Evolutionary conservation across 2,113 vertebrate genomes (phyloP).

Genomic region (Loxodonta africana): DNA sequence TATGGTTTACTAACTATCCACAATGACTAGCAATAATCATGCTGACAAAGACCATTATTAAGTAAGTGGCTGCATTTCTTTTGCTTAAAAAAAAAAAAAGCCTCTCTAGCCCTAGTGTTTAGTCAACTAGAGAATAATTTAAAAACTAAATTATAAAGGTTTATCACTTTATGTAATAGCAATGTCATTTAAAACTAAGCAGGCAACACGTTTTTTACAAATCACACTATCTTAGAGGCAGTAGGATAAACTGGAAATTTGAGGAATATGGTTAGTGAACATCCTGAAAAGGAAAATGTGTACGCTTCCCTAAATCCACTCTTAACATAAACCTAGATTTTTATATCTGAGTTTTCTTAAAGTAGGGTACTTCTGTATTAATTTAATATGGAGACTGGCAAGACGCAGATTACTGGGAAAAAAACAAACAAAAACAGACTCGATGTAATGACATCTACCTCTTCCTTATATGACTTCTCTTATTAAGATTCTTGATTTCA

Average conservation of each 20-base stretch:
- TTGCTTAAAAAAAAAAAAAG: constrained; percentile 30
- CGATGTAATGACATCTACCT: neutral
- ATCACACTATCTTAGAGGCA: neutral
- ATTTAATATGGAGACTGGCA: neutral
- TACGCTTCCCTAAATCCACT: neutral
- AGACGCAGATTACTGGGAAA: neutral
- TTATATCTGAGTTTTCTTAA: neutral
- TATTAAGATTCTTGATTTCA: constrained; percentile 2
- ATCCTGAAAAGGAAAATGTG: constrained; percentile 35
- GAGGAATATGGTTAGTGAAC: neutral
- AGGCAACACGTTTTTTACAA: neutral
- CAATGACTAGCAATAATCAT: neutral
- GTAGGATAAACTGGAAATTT: neutral
- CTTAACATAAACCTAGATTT: neutral
- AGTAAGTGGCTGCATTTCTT: neutral
- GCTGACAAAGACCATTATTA: neutral
- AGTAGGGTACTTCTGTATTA: neutral
- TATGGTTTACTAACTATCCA: neutral
- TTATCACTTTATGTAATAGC: neutral
- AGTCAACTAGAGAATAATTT: neutral
- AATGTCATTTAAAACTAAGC: constrained; percentile 9
- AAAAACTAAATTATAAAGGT: neutral
- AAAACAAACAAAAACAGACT: neutral
- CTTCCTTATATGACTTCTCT: neutral
- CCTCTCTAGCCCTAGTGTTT: neutral